Base-by-base conservation (phyloP, 2,797 vertebrate species). In the Centroberyx gerrardi region DNA sequence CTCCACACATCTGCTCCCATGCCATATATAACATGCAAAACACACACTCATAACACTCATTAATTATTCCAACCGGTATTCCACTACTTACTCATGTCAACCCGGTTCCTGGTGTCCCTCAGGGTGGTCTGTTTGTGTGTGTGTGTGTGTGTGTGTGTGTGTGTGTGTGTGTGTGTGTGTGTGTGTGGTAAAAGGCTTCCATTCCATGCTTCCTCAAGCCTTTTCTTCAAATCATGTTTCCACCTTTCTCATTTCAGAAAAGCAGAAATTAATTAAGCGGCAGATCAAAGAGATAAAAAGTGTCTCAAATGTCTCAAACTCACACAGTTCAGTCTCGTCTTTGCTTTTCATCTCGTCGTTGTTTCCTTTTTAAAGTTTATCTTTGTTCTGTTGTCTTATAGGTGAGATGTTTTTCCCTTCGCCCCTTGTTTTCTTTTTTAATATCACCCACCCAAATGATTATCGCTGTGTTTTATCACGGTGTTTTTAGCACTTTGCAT, bases 31-130 rank as follows among this genome's bases (percentile, higher is more conserved):
- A 42, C 40, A 42, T 13, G 40, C 12, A 42, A 1, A 12, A 10
- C 10, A 42, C 10, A 14, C 10, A 40, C 8, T 40, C 40, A 3
- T 13, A 42, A 42, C 61, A 28, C 29, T 69, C 53, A 77, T 72
- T 78, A 66, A 68, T 74, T 75, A 62, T 83, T 74, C 68, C 67
- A 56, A 29, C 70, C 29, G 36, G 74, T 33, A 71, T 88, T 82
- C 61, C 42, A 46, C 75, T 81, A 74, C 86, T 82, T 91, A 62
- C 8, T 33, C 48, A 9, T 33, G 40, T 38, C 33, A 52, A 5
- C 33, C 52, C 33, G 31, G 8, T 58, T 72, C 40, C 60, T 33
- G 2, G 14, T 52, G 53, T 64, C 31, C 38, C 13, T 66, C 62
- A 62, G 62, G 3, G 66, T 83, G 49, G 36, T 33, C 10, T 78